Conservation (phyloP, 2,888 invertebrate species). For the Trichogramma dendrolimi region DNA sequence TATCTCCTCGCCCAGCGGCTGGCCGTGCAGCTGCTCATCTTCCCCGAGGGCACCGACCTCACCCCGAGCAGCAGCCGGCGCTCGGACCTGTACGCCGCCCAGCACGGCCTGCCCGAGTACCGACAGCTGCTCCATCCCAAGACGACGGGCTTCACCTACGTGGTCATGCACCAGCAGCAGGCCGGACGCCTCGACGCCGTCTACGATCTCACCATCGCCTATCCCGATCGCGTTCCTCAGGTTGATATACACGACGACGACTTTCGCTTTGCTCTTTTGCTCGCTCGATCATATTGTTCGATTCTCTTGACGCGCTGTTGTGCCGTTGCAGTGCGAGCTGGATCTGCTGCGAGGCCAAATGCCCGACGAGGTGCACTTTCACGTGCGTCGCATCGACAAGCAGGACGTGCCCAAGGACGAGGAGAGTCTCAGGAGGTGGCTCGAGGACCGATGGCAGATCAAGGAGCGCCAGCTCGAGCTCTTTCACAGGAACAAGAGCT, state of each 20-base stretch:
- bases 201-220: slow-evolving; percentile 84
- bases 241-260: not conserved
- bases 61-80: slow-evolving; percentile 64
- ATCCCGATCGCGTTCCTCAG: slow-evolving; percentile 66
- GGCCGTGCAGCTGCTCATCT: slow-evolving; percentile 71
- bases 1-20: slow-evolving; percentile 68
- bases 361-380: slow-evolving; percentile 73
- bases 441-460: slow-evolving; percentile 63
- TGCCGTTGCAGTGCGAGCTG: slow-evolving; percentile 66
- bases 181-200: slow-evolving; percentile 67
- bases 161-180: slow-evolving; percentile 57
- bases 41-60: slow-evolving; percentile 87
- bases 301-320: slow-evolving; percentile 55
- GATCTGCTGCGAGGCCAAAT: slow-evolving; percentile 67
- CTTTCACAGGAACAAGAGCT: slow-evolving; percentile 59
- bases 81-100: slow-evolving; percentile 69
- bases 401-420: slow-evolving; percentile 60
- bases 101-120: slow-evolving; percentile 66
- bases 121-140: slow-evolving; percentile 80
- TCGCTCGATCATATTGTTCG: not conserved
- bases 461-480: slow-evolving; percentile 62
- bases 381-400: slow-evolving; percentile 66
- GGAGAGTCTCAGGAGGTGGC: slow-evolving; percentile 59
- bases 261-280: not conserved
- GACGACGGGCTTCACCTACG: slow-evolving; percentile 72